Conservation (phyloP, 2,797 vertebrate genomes). For the Hydrolagus colliei region DNA sequence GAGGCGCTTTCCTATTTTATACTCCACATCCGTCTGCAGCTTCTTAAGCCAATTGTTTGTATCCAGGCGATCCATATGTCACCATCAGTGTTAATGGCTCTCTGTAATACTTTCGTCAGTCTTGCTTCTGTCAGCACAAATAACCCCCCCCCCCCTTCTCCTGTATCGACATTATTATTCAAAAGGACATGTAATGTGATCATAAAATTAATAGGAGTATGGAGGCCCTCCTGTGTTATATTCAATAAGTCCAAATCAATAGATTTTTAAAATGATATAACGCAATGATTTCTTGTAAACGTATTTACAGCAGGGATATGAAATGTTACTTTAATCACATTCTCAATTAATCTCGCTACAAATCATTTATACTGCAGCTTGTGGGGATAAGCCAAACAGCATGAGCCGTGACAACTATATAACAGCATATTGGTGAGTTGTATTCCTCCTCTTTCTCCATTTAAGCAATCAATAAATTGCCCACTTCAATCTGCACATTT, state of each 20-base stretch:
- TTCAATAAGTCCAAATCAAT: constrained; percentile 23
- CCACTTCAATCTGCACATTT: constrained; percentile 13
- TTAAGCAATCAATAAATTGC: constrained; percentile 14
- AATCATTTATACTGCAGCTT: constrained; percentile 17
- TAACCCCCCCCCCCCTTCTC: neutral
- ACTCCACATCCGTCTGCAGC: neutral
- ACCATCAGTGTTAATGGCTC: neutral
- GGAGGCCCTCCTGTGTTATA: neutral
- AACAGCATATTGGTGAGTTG: neutral
- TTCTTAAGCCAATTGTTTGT: neutral
- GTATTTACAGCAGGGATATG: constrained; percentile 18
- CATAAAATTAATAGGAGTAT: neutral
- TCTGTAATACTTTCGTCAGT: neutral
- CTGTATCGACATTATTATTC: neutral
- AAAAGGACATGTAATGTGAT: neutral
- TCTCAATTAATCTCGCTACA: constrained; percentile 20
- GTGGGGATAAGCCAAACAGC: neutral
- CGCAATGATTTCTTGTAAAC: constrained; percentile 17
- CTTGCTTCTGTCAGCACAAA: neutral
- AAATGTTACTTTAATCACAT: constrained; percentile 23
- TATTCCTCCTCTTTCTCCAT: neutral
- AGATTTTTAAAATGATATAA: constrained; percentile 11
- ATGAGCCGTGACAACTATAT: neutral
- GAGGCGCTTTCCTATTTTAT: neutral
- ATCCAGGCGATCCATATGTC: neutral